These are phyloP conservation scores for Euplexia lucipara DNA, from an alignment of 2,888 invertebrate species.

Conservation along the genomic window DNA sequence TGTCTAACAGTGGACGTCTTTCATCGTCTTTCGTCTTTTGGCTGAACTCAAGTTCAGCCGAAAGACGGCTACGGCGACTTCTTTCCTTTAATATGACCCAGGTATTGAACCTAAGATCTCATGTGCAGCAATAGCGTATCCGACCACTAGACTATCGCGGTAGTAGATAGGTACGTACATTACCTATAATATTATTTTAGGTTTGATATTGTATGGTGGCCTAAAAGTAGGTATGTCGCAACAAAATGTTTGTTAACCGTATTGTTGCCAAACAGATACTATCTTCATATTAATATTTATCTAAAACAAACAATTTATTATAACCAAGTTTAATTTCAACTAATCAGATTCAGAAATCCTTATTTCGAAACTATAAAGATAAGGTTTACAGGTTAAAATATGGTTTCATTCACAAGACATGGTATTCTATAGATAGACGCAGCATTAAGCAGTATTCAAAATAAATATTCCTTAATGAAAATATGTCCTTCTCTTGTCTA, in stretches of 20 bases:
- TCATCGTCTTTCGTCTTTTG: no score
- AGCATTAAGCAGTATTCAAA: not conserved
- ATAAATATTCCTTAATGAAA: no score
- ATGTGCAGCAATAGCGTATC: no score
- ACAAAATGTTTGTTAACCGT: slow-evolving; percentile 2
- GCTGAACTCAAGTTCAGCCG: no score
- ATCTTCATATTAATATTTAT: slow-evolving; percentile 13
- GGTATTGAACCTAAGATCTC: no score
- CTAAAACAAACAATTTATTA: slow-evolving; percentile 36
- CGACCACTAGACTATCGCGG: no score
- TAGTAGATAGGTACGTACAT: no score
- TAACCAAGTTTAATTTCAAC: slow-evolving; percentile 2
- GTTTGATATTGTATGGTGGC: no score
- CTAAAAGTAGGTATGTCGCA: not conserved
- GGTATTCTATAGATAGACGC: slow-evolving; percentile 19
- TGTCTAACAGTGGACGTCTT: no score
- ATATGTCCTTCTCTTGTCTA: not conserved
- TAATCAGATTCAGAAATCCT: slow-evolving; percentile 32
- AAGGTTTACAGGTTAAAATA: slow-evolving; percentile 30
- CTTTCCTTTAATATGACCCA: no score
- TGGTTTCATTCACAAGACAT: not conserved
- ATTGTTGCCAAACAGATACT: slow-evolving; percentile 17
- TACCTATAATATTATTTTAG: no score
- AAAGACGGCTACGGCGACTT: no score
- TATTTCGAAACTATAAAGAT: slow-evolving; percentile 49